Evolutionary conservation across 2,888 invertebrate species (phyloP).

Genomic region (Cataglyphis altisquamis): DNA sequence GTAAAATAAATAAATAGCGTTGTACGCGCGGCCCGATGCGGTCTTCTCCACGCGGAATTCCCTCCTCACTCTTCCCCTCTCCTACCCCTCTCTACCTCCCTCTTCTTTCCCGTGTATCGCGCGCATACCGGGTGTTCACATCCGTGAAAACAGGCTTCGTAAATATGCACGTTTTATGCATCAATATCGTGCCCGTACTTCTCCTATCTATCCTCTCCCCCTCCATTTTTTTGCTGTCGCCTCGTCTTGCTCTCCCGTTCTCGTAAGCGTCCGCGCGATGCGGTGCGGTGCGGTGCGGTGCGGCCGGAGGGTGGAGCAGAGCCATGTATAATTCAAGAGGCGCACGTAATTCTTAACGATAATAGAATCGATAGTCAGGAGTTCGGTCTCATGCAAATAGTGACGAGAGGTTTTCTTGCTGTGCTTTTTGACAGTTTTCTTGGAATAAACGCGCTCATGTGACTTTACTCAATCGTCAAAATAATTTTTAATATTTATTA

Average conservation of each 20-base stretch:
- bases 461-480: neutral
- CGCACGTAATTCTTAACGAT: slow-evolving; percentile 54
- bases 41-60: slow-evolving; percentile 70
- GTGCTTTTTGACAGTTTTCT: neutral
- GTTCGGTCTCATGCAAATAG: slow-evolving; percentile 56
- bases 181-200: slow-evolving; percentile 78
- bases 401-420: neutral
- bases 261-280: slow-evolving; percentile 29
- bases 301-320: slow-evolving; percentile 54
- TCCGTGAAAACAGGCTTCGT: slow-evolving; percentile 85
- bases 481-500: neutral
- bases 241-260: slow-evolving; percentile 20
- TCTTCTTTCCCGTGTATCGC: slow-evolving; percentile 79
- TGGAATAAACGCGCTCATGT: neutral
- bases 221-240: slow-evolving; percentile 39
- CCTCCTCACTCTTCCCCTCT: slow-evolving; percentile 64
- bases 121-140: slow-evolving; percentile 85
- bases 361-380: slow-evolving; percentile 63
- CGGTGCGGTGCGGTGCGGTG: slow-evolving; percentile 38
- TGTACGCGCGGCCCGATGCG: slow-evolving; percentile 52
- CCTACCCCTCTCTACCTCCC: slow-evolving; percentile 69
- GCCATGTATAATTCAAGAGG: slow-evolving; percentile 70
- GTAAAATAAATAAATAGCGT: slow-evolving; percentile 84
- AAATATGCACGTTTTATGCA: slow-evolving; percentile 84
- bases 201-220: slow-evolving; percentile 34